These are phyloP conservation scores for Andrena chrysosceles DNA, from an alignment of 2,888 invertebrate genomes.

Conservation along the genomic window DNA sequence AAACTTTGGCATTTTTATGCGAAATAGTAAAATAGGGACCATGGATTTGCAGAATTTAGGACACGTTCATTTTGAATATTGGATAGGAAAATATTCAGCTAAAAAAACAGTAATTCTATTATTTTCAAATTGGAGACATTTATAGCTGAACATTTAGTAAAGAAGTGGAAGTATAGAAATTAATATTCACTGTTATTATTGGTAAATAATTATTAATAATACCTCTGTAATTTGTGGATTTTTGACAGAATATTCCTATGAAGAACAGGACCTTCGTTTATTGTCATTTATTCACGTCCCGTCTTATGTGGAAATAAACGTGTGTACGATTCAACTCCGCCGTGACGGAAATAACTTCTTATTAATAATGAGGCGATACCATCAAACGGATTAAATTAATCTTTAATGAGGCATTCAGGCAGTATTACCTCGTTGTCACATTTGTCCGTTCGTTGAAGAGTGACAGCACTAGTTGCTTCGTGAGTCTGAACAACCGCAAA, in stretches of 20 bases:
- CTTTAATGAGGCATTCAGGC: not conserved
- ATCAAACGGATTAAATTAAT: conserved; percentile 22
- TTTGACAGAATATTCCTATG: not conserved
- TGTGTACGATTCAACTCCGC: not conserved
- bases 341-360: conserved; percentile 3
- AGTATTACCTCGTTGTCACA: not conserved
- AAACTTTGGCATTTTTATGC: too few relatives aligned
- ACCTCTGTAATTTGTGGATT: not conserved
- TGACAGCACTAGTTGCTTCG: not conserved
- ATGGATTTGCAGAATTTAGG: too few relatives aligned
- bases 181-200: not conserved
- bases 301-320: not conserved
- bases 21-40: too few relatives aligned
- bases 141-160: not conserved
- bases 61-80: too few relatives aligned
- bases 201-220: not conserved
- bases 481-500: too few relatives aligned
- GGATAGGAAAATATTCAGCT: too few relatives aligned
- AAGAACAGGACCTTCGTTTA: not conserved
- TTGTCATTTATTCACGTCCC: not conserved
- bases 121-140: too few relatives aligned
- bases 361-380: conserved; percentile 14
- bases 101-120: too few relatives aligned
- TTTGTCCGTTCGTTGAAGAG: too few relatives aligned
- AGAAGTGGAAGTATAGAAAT: not conserved